Evolutionary conservation across 2,797 vertebrate genomes (phyloP), one percentile per base, ranked within the genome.

Genomic region (Cygnus olor): DNA sequence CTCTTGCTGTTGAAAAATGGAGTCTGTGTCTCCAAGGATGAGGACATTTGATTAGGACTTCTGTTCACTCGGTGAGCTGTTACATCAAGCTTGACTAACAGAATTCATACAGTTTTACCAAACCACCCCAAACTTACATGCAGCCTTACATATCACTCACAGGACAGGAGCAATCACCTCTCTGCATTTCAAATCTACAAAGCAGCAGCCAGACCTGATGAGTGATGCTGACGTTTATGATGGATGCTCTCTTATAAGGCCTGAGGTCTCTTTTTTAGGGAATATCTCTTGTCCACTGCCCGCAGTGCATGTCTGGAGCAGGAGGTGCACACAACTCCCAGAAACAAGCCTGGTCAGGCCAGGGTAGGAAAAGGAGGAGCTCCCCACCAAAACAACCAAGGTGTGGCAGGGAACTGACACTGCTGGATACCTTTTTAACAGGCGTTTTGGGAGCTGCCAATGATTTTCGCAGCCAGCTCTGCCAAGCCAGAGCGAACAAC

Each of bases 401-500:
- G 66, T 57, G 14, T 38, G 38, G 32, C 25, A 57, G 42, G 13
- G 78, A 58, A 51, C 25, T 40, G 19, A 15, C 17, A 40, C 40
- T 45, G 30, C 44, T 64, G 19, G 40, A 60, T 53, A 14, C 14
- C 3, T 68, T 78, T 85, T 68, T 57, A 83, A 57, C 19, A 91
- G 72, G 30, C 3, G 1, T 68, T 93, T 74, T 80, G 56, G 44
- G 24, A 89, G 58, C 11, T 45, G 44, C 24, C 66, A 66, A 20
- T 58, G 45, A 76, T 88, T 91, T 88, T 80, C 54, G 68, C 80
- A 84, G 20, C 42, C 58, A 79, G 54, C 38, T 38, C 42, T 58
- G 65, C 22, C 32, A 83, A 83, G 72, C 25, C 27, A 1, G n/a
- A 86, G 49, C 30, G 27, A 89, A 69, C 28, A 72, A 28, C 28